phyloP scores from a whole-genome alignment of 2,113 vertebrate genomes.

The Lagopus muta region DNA sequence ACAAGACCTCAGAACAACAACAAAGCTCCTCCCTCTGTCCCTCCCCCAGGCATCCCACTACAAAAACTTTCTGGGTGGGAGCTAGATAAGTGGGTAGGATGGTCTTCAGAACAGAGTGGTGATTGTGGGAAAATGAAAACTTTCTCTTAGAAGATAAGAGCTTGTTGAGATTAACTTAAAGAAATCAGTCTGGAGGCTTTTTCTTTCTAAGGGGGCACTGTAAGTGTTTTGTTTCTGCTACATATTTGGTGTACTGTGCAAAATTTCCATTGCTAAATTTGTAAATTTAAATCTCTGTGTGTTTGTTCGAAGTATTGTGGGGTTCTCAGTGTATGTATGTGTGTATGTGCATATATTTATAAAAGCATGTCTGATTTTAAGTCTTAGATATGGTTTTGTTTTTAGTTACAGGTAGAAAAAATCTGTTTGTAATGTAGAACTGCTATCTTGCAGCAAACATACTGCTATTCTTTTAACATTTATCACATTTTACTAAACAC shows the following conservation, averaged over 20 bases:
- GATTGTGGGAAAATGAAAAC: background rate
- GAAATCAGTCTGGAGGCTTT: background rate
- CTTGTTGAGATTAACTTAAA: background rate
- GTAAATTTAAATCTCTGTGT: background rate
- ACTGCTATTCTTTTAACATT: background rate
- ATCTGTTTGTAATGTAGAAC: background rate
- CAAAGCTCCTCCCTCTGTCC: slow-evolving; percentile 50
- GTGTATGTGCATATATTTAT: background rate
- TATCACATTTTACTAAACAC: background rate
- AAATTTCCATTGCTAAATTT: background rate
- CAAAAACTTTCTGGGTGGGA: slow-evolving; percentile 37
- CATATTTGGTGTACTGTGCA: background rate
- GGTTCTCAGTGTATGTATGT: background rate
- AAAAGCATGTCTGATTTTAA: background rate
- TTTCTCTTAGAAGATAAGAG: background rate
- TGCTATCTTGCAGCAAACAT: background rate
- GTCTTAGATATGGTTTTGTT: background rate
- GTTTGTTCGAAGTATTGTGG: background rate
- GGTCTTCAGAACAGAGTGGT: background rate
- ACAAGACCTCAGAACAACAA: slow-evolving; percentile 31
- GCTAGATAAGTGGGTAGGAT: background rate
- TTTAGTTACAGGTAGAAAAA: background rate
- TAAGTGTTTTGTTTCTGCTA: slow-evolving; percentile 18
- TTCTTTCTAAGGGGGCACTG: background rate
- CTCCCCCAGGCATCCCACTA: slow-evolving; percentile 41